Conservation (phyloP, 2,888 invertebrate species). For the Tuberolachnus salignus region DNA sequence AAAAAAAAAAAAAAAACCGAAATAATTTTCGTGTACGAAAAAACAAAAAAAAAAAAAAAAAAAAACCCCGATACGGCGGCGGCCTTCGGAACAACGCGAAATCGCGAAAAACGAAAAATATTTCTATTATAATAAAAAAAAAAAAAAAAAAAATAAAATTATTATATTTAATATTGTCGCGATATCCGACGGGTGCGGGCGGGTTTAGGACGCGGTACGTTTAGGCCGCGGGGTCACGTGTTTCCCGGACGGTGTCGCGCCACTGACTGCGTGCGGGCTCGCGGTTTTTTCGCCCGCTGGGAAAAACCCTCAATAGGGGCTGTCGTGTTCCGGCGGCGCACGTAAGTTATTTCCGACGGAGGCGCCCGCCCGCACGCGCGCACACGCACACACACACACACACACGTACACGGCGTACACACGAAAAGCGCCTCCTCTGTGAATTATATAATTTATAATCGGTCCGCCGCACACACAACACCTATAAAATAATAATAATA, state of each 20-base stretch:
- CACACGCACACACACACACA: not conserved
- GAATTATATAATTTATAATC: too few relatives aligned
- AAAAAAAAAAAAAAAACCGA: too few relatives aligned
- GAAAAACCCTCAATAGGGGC: constrained; percentile 50
- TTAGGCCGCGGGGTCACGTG: not conserved
- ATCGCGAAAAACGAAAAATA: too few relatives aligned
- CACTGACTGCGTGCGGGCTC: constrained; percentile 53
- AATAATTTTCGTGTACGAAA: too few relatives aligned
- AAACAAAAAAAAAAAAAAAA: too few relatives aligned
- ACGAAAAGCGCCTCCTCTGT: not conserved
- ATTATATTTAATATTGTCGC: too few relatives aligned
- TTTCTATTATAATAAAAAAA: too few relatives aligned
- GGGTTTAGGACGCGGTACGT: not conserved
- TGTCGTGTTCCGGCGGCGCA: constrained; percentile 45
- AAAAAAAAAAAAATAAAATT: too few relatives aligned
- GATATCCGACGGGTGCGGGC: not conserved
- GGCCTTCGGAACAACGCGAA: too few relatives aligned
- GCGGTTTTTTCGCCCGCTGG: constrained; percentile 43
- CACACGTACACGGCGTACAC: not conserved
- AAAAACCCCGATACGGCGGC: too few relatives aligned
- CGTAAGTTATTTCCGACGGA: constrained; percentile 43
- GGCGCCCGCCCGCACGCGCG: constrained; percentile 21
- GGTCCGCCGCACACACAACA: too few relatives aligned
- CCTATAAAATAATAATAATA: too few relatives aligned
- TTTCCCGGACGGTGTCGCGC: constrained; percentile 37